phyloP scores from a whole-genome alignment of 2,888 invertebrate genomes.

The Augiades crinisus region DNA sequence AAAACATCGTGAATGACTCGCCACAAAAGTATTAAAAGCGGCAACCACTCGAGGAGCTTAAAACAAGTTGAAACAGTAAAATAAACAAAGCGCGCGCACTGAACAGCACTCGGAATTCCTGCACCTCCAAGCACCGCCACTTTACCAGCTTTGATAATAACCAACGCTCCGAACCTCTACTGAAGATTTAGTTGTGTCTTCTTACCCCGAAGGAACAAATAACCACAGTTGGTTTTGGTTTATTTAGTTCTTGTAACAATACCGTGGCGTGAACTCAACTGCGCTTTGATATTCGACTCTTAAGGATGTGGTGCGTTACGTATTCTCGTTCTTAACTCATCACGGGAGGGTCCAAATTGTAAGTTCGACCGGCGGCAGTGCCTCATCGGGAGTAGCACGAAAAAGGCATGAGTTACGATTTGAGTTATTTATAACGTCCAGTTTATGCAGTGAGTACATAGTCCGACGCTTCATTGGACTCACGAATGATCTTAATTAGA shows the following conservation, averaged over 20 bases:
- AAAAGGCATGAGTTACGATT: conserved; percentile 69
- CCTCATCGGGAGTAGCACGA: conserved; percentile 51
- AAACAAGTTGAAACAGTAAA: conserved; percentile 42
- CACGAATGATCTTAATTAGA: conserved; percentile 79
- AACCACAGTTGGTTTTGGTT: conserved; percentile 53
- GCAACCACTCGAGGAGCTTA: conserved; percentile 38
- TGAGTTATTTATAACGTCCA: conserved; percentile 76
- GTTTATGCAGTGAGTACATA: conserved; percentile 66
- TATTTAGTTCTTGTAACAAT: conserved; percentile 65
- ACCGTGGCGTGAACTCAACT: conserved; percentile 49
- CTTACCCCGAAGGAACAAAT: conserved; percentile 59
- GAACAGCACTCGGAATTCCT: conserved; percentile 30
- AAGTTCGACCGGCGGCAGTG: conserved; percentile 35
- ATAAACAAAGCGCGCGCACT: conserved; percentile 35
- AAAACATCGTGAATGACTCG: conserved; percentile 28
- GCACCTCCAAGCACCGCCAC: conserved; percentile 27
- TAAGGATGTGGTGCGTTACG: conserved; percentile 28
- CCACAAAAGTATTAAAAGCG: conserved; percentile 33
- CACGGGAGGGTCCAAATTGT: conserved; percentile 43
- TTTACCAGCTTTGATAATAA: conserved; percentile 25
- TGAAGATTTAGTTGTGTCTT: conserved; percentile 43
- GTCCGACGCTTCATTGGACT: conserved; percentile 62
- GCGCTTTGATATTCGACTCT: conserved; percentile 47
- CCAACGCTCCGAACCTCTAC: conserved; percentile 13
- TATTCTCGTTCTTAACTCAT: conserved; percentile 47